A percentile compares a stretch with the other conserved stretches of the same genome.
phyloP scores from a whole-genome alignment of 2,113 vertebrate species.

The Mus pahari region DNA sequence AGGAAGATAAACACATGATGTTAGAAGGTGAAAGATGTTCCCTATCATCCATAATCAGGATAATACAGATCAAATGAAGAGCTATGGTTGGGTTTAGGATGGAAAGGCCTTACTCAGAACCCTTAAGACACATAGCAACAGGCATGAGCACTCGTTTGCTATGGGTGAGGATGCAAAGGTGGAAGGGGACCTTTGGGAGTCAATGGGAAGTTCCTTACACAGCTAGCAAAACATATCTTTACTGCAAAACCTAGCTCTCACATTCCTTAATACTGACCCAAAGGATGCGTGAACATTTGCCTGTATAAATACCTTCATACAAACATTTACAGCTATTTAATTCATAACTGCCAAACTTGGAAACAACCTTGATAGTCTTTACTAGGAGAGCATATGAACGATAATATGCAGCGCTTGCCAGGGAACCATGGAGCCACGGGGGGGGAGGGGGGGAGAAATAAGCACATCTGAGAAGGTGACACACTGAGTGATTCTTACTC shows the following conservation, averaged over 20 bases:
- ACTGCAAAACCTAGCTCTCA: background rate
- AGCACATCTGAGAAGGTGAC: background rate
- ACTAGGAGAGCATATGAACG: background rate
- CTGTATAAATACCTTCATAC: background rate
- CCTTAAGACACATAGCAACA: background rate
- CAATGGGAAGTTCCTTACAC: background rate
- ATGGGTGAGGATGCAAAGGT: background rate
- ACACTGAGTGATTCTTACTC: background rate
- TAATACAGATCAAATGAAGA: background rate
- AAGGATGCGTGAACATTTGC: background rate
- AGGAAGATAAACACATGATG: background rate
- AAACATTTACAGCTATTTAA: background rate
- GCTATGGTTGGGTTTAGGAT: background rate
- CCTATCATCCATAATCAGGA: background rate
- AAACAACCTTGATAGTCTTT: background rate
- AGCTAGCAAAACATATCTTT: background rate
- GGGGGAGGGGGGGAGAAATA: background rate
- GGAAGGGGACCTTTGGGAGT: background rate
- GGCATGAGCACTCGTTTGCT: background rate
- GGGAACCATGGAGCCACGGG: background rate
- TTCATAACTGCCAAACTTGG: background rate
- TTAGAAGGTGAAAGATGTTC: background rate
- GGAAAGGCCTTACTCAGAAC: background rate
- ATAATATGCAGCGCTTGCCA: background rate
- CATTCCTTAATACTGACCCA: background rate